Base-by-base conservation (phyloP, 2,888 invertebrate species). In the Fissipunctia ypsillon region DNA sequence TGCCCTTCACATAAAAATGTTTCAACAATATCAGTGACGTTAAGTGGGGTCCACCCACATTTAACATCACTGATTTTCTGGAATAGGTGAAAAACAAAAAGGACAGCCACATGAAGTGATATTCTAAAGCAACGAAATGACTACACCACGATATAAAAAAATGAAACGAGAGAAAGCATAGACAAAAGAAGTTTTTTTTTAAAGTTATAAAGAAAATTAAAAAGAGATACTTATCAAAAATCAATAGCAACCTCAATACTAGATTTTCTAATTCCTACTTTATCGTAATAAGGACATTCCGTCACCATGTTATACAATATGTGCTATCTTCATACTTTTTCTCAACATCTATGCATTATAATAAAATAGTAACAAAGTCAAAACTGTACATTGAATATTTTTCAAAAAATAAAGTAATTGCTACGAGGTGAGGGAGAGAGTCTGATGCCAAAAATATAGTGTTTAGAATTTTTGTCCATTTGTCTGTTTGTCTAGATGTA, bases 1-100 rank as follows among this genome's bases (percentile, higher is more conserved):
- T 19, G 43, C 54, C 60, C n/a, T 43, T 63, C 14, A 77, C 78
- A 66, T 19, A 65, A 0, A 79, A 50, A 69, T 52, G 69, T 4
- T 50, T 50, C 12, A 50, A 9, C 0, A 48, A 22, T 48, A 48
- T 48, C 48, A 48, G 9, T 50, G 50, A 50, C n/a, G 4, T n/a
- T n/a, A 12, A n/a, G 4, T n/a, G n/a, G 3, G n/a, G n/a, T n/a
- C 1, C n/a, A 22, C n/a, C 48, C 48, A 3, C 48, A n/a, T 10
- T 50, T 12, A 50, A 50, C 4, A 12, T 50, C n/a, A n/a, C 50
- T 50, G n/a, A n/a, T 12, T 22, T 50, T 50, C 4, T 50, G 48
- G 10, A 4, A 4, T 12, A 50, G 10, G n/a, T 50, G 50, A 25
- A 50, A 50, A 50, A 50, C n/a, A 50, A 50, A 50, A 50, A 50